Base-by-base conservation (phyloP, 2,888 invertebrate species). In the Caenorhabditis uteleia region DNA sequence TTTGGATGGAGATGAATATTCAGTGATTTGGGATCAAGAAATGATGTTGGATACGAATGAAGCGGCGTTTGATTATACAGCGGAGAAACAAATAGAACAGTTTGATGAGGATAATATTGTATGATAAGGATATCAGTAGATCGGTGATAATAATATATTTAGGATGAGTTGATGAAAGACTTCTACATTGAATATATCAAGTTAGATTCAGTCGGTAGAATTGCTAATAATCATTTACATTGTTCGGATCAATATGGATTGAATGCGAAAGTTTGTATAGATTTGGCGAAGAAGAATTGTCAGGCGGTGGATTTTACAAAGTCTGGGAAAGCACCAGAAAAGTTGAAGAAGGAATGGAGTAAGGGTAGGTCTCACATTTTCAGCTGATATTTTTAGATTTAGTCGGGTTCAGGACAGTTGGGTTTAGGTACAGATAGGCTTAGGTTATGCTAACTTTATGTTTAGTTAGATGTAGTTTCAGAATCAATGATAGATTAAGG, bases 1-100 rank as follows among this genome's bases (percentile, higher is more conserved):
- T 68, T 65, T 85, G 56, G 85, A 85, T 59, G 85, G 85, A 1
- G 85, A 85, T 64, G 84, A 84, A 64, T 85, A 82, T 70, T 79
- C 83, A 45, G 82, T 84, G 7, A 75, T 83, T 20, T 85, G 84
- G 84, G 78, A 83, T 55, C 56, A 74, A 29, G 64, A 77, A 10
- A 59, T 85, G 25, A 76, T 83, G 31, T 79, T 84, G 38, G 78
- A 79, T 10, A 50, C 47, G 20, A 82, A 78, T 48, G 78, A 79
- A 47, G 85, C 45, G 16, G 70, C 82, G 0, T 75, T 78, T 40
- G 77, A 77, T 40, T 79, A 70, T 55, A 69, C 77, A 0, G 48
- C 64, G 3, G 69, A 65, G 47, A 67, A 66, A 23, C 44, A 61
- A 26, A 59, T 58, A 29, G 49, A 48, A 10, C 26, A 26, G n/a